Evolutionary conservation across 2,888 invertebrate genomes (phyloP).

Genomic region (Zootermopsis nevadensis): DNA sequence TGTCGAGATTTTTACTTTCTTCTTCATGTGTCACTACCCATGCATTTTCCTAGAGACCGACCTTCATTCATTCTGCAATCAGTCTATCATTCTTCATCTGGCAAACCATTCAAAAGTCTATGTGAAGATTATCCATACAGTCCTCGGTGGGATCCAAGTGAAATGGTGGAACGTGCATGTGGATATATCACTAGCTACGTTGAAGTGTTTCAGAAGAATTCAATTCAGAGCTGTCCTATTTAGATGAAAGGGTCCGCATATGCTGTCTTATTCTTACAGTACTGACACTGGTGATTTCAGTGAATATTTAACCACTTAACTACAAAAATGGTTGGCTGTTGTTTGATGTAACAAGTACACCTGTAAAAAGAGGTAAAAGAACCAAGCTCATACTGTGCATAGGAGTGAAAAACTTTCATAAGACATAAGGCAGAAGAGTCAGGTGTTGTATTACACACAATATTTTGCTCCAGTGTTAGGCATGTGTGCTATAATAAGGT

Average conservation of each 20-base stretch:
- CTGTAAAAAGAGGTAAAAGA: too few relatives aligned
- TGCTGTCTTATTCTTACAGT: too few relatives aligned
- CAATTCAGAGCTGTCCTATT: constrained; percentile 42
- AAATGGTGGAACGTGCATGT: constrained; percentile 59
- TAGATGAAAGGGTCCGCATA: not conserved
- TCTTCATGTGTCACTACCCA: constrained; percentile 65
- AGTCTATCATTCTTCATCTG: constrained; percentile 60
- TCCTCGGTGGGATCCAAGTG: constrained; percentile 56
- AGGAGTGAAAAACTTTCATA: too few relatives aligned
- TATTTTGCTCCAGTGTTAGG: too few relatives aligned
- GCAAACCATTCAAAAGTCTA: constrained; percentile 57
- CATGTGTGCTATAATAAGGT: too few relatives aligned
- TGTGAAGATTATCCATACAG: constrained; percentile 59
- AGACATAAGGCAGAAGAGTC: too few relatives aligned
- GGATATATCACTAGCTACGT: constrained; percentile 11
- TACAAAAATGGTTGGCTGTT: too few relatives aligned
- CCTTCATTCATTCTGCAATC: constrained; percentile 62
- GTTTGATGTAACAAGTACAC: too few relatives aligned
- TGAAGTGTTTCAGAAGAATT: constrained; percentile 45
- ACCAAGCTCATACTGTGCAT: too few relatives aligned
- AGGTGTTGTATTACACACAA: too few relatives aligned
- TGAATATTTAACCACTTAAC: too few relatives aligned
- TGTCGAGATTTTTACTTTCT: constrained; percentile 73
- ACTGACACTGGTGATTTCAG: too few relatives aligned
- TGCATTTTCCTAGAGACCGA: constrained; percentile 60